Percentiles rank a stretch among this genome's conserved stretches.
phyloP scores from a whole-genome alignment of 2,113 vertebrate species.

The Myotis yumanensis region DNA sequence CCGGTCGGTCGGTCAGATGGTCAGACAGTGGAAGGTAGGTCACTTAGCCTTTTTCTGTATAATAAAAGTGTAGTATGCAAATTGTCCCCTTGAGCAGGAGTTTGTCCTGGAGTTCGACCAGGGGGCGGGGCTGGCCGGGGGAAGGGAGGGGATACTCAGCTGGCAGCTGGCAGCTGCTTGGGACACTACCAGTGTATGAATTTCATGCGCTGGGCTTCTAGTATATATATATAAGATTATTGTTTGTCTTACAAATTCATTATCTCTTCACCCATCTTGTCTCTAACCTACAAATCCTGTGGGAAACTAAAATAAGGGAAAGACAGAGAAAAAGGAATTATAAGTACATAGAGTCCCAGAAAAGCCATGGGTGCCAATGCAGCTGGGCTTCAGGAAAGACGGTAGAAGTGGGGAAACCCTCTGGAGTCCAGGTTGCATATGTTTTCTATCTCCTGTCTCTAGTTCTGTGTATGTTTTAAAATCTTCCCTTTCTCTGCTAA shows the following conservation, averaged over 20 bases:
- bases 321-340: neutral
- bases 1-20: too few relatives aligned
- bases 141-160: too few relatives aligned
- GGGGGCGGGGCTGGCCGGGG: too few relatives aligned
- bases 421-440: neutral
- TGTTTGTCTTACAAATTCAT: slow-evolving; percentile 28
- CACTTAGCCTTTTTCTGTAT: too few relatives aligned
- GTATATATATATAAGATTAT: neutral
- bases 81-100: too few relatives aligned
- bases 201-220: too few relatives aligned
- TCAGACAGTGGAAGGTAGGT: too few relatives aligned
- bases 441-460: neutral
- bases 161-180: too few relatives aligned
- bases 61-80: too few relatives aligned
- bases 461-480: neutral
- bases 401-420: neutral
- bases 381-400: neutral
- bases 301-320: slow-evolving; percentile 12
- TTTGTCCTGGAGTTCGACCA: too few relatives aligned
- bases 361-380: neutral
- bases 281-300: neutral
- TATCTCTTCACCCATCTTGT: neutral
- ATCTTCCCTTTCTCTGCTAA: neutral
- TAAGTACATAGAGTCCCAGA: neutral
- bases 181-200: too few relatives aligned